phyloP scores from a whole-genome alignment of 2,113 vertebrate genomes.

The Monopterus albus region DNA sequence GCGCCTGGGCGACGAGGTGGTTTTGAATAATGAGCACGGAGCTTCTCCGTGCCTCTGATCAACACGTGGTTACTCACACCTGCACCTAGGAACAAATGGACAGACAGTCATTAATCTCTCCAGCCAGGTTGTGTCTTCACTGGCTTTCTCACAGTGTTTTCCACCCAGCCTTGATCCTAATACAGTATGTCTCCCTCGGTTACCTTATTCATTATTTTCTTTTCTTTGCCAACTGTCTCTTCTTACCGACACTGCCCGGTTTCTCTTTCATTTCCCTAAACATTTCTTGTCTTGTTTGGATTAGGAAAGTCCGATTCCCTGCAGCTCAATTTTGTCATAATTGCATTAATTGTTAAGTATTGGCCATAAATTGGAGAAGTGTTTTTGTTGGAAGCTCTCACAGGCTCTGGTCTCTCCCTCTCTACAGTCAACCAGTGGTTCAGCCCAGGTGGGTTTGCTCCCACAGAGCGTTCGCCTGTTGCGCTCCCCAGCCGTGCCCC shows the following conservation, averaged over 20 bases:
- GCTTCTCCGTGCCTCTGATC: slow-evolving; percentile 60
- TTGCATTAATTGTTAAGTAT: slow-evolving; percentile 5
- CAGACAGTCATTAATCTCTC: slow-evolving; percentile 19
- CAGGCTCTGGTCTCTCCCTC: slow-evolving; percentile 7
- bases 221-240: slow-evolving; percentile 29
- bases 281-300: slow-evolving; percentile 1
- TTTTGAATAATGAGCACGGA: slow-evolving; percentile 41
- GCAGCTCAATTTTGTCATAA: not conserved
- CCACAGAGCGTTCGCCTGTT: slow-evolving; percentile 87
- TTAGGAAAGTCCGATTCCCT: slow-evolving; percentile 36
- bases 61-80: slow-evolving; percentile 75
- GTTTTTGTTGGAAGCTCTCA: slow-evolving; percentile 18
- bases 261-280: slow-evolving; percentile 44
- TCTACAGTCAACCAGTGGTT: slow-evolving; percentile 84
- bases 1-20: not conserved
- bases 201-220: slow-evolving; percentile 58
- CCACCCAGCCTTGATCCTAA: slow-evolving; percentile 58
- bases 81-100: slow-evolving; percentile 56
- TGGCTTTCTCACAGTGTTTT: slow-evolving; percentile 21
- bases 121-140: slow-evolving; percentile 32
- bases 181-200: slow-evolving; percentile 18
- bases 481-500: slow-evolving; percentile 86
- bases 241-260: slow-evolving; percentile 13
- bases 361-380: not conserved
- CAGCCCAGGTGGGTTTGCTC: slow-evolving; percentile 84